Base-by-base conservation (phyloP, 2,797 vertebrate genomes). In the Sylvilagus floridanus region DNA sequence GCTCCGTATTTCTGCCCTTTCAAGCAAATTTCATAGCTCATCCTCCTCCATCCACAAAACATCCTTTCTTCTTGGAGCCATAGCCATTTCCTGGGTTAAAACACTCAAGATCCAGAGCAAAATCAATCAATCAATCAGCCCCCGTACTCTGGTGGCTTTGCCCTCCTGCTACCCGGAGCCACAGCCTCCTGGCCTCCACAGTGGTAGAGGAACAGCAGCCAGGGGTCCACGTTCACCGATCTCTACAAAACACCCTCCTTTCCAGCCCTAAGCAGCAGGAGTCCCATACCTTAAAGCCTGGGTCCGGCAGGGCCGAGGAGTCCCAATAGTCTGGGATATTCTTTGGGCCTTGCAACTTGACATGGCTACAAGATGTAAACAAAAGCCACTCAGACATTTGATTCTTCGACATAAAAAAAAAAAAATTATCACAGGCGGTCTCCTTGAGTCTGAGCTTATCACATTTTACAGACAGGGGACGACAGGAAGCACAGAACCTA, bases 251-350 rank as follows among this genome's bases (percentile, higher is more conserved):
- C 8, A 32, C 63, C 42, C 19, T 63, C 35, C 16, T 66, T 16
- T 91, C 35, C 22, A 78, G 13, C 52, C 73, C 19, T 5, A 75
- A n/a, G 37, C 17, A 28, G 14, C 12, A 13, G 28, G 63, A 76
- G 5, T 57, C 90, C 10, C 96, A 90, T 98, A 99, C 99, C 99
- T 98, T 98, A 96, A 99, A 99, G 96, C 99, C 98, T 12, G 97
- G 96, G 47, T 99, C 98, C 0, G 98, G 98, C 19, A 99, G 66
- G 21, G 98, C 98, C 17, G 82, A 98, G 94, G 98, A 98, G 97
- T 99, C 99, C 99, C 99, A 99, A 92, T 99, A 87, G 35, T 97
- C 4, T 79, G 99, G 99, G 95, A 99, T 96, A 47, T 24, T 95
- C 81, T 94, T 98, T 93, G 97, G 81, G 30, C 91, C 88, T 21